Conservation (phyloP, 1,140 invertebrate species). For the Scaptomyza pallida region DNA sequence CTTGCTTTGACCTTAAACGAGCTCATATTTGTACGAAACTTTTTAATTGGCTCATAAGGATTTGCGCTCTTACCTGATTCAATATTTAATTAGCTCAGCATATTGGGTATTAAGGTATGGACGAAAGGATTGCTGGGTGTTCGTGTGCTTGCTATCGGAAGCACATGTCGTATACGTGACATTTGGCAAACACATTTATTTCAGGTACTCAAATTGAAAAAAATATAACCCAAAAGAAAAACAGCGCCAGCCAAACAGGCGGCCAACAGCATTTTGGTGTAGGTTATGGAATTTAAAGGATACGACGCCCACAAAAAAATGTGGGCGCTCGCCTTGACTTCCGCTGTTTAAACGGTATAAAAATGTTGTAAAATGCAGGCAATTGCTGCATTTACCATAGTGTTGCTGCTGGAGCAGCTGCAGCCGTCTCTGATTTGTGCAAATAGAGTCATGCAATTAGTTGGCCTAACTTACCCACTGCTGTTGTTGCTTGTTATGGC, state of each 20-base stretch:
- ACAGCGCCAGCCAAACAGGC: conserved; percentile 21
- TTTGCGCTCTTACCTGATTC: conserved; percentile 62
- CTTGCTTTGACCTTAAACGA: conserved; percentile 39
- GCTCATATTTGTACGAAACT: conserved; percentile 38
- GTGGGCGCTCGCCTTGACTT: conserved; percentile 37
- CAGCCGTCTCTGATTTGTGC: conserved; percentile 48
- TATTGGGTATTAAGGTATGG: conserved; percentile 33
- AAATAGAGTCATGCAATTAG: conserved; percentile 77
- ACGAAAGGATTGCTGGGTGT: conserved; percentile 29
- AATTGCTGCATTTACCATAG: conserved; percentile 13
- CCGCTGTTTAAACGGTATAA: conserved; percentile 48
- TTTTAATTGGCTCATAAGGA: conserved; percentile 52
- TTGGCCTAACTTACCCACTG: conserved; percentile 34
- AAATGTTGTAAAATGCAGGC: conserved; percentile 65
- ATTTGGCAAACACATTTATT: conserved; percentile 65
- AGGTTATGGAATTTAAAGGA: not conserved
- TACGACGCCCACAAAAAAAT: not conserved
- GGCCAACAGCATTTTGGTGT: conserved; percentile 45
- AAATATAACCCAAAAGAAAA: conserved; percentile 4
- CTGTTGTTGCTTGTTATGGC: conserved; percentile 26
- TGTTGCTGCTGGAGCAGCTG: conserved; percentile 5
- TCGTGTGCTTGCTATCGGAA: conserved; percentile 55
- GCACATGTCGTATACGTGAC: conserved; percentile 76
- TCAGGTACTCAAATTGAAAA: conserved; percentile 33
- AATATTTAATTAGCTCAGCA: conserved; percentile 74